Evolutionary conservation across 1,140 invertebrate genomes (phyloP), one percentile per base, ranked within the genome.

Genomic region (Euura lappo): DNA sequence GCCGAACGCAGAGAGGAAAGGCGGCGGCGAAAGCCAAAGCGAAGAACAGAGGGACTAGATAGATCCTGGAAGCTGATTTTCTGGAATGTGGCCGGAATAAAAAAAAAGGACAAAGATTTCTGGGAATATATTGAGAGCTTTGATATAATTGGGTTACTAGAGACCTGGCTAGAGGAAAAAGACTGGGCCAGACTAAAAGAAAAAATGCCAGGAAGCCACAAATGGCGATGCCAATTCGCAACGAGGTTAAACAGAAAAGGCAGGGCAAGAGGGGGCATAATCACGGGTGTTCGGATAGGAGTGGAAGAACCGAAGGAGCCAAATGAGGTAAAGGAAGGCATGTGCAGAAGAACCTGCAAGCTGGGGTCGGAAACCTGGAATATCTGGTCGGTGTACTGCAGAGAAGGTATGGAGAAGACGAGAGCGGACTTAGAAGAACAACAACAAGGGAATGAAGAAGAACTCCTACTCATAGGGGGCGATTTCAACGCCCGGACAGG

Each of bases 321-420:
- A 44, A 69, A 44, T 69, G 70, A 73, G 51, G 44, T 64, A 65
- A 69, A 11, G 28, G 64, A 65, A 67, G 44, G 66, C 44, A 6
- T 13, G 44, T 70, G 51, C 44, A 66, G 6, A 5, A 65, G 64
- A 65, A 4, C 60, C 65, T 43, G 7, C 46, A 67, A 43, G 51
- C 64, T 28, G 51, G 10, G 60, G 51, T 10, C n/a, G 47, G 7
- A 64, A 64, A 70, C 44, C 45, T 71, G 65, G 68, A 64, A 3
- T 42, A 44, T 45, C 70, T 13, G 69, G 8, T 74, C 44, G 69
- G 43, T 8, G 45, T 44, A 6, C 3, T 45, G 46, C 66, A 74
- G 46, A 7, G 43, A n/a, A 71, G 46, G 43, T 6, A 44, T 42
- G 70, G 70, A 13, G 51, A 11, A 43, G 44, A 64, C 2, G 43